phyloP scores from a whole-genome alignment of 2,888 invertebrate species.

The Drosophila mimetica region DNA sequence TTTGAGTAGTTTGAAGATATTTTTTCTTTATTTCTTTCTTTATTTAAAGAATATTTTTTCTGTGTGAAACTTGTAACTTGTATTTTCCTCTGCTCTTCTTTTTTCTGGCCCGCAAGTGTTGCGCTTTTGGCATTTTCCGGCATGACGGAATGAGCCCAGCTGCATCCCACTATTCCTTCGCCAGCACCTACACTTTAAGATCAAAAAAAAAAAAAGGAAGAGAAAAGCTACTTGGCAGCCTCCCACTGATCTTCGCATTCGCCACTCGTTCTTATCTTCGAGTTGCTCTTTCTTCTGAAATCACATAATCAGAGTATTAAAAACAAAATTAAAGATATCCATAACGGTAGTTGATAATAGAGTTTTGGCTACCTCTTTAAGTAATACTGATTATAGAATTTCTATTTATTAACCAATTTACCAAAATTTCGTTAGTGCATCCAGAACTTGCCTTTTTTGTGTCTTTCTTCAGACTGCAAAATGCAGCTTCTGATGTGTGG shows the following conservation, averaged over 20 bases:
- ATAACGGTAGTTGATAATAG: background rate
- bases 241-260: constrained; percentile 52
- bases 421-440: constrained; percentile 7
- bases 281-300: constrained; percentile 9
- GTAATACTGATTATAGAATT: background rate
- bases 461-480: constrained; percentile 14
- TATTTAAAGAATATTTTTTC: background rate
- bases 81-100: background rate
- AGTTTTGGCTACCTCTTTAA: background rate
- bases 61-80: background rate
- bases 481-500: constrained; percentile 3
- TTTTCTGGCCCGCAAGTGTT: constrained; percentile 63
- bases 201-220: too few relatives aligned
- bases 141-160: constrained; percentile 56
- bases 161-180: constrained; percentile 24
- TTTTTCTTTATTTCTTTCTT: too few relatives aligned
- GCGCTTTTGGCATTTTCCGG: constrained; percentile 64
- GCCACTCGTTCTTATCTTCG: background rate
- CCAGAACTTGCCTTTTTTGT: background rate
- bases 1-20: too few relatives aligned
- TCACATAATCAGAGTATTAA: background rate
- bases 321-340: background rate
- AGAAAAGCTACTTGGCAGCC: constrained; percentile 64
- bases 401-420: background rate
- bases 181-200: constrained; percentile 64